phyloP scores from a whole-genome alignment of 2,888 invertebrate species.

The Standfussiana lucernea region DNA sequence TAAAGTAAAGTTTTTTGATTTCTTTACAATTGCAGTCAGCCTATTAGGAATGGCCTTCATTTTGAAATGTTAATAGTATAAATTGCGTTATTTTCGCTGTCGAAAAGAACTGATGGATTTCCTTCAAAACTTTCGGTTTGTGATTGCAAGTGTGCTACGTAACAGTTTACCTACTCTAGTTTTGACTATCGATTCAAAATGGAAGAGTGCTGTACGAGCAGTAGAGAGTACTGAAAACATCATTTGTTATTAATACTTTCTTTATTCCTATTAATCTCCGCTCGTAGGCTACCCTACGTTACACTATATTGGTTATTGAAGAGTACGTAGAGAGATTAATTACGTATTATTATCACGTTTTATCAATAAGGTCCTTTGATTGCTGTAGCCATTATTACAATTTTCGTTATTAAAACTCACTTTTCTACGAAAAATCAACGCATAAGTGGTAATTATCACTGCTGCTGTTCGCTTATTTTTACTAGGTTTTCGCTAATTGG shows the following conservation, averaged over 20 bases:
- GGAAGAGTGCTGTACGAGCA: not conserved
- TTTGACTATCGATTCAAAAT: not conserved
- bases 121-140: not conserved
- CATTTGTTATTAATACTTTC: too few species aligned
- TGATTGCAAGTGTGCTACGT: not conserved
- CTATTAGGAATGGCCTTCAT: not conserved
- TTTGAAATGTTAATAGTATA: not conserved
- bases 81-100: not conserved
- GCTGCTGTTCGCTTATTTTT: not conserved
- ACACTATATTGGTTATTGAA: not conserved
- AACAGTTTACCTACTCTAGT: not conserved
- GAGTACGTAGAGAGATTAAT: not conserved
- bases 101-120: not conserved
- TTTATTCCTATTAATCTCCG: not conserved
- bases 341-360: not conserved
- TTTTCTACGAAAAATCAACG: not conserved
- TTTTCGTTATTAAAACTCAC: not conserved
- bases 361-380: conserved; percentile 3
- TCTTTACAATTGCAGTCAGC: not conserved
- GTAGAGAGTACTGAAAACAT: too few species aligned
- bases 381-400: not conserved
- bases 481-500: not conserved
- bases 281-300: not conserved
- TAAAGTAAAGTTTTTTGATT: too few species aligned
- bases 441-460: not conserved